Percentiles rank a stretch among this genome's conserved stretches.
Conservation (phyloP, 2,888 invertebrate genomes). For the Mythimna ferrago region DNA sequence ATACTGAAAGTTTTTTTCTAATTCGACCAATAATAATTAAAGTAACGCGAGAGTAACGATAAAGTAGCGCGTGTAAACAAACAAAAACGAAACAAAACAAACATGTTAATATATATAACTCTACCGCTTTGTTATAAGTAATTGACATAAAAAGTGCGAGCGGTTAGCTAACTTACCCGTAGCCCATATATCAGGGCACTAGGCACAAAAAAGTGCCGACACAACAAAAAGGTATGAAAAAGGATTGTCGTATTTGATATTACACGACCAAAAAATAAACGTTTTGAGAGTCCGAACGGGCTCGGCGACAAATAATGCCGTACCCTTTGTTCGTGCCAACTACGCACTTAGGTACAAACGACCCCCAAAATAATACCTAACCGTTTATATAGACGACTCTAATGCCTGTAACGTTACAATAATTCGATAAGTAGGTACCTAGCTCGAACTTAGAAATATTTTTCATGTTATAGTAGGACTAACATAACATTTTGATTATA, state of each 20-base stretch:
- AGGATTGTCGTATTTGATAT: conserved; percentile 35
- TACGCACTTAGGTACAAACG: conserved; percentile 30
- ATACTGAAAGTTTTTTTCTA: too few species aligned
- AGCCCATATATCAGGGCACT: background rate
- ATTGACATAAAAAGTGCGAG: background rate
- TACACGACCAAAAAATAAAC: conserved; percentile 43
- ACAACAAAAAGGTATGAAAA: conserved; percentile 17
- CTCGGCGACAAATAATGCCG: conserved; percentile 44
- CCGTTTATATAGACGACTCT: conserved; percentile 6
- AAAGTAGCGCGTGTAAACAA: too few species aligned
- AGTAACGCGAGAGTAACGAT: too few species aligned
- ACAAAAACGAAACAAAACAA: background rate
- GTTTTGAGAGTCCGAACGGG: conserved; percentile 15
- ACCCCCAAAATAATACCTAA: conserved; percentile 17
- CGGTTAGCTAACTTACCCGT: background rate
- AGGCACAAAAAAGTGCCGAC: conserved; percentile 2
- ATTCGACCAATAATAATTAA: too few species aligned
- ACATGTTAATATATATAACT: background rate
- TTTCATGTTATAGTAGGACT: background rate
- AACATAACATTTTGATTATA: background rate
- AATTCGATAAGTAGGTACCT: background rate
- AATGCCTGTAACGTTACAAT: conserved; percentile 7
- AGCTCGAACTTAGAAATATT: background rate
- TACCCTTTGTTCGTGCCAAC: conserved; percentile 31
- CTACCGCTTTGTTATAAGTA: background rate